phyloP scores from a whole-genome alignment of 2,113 vertebrate genomes.

The Rhea pennata region DNA sequence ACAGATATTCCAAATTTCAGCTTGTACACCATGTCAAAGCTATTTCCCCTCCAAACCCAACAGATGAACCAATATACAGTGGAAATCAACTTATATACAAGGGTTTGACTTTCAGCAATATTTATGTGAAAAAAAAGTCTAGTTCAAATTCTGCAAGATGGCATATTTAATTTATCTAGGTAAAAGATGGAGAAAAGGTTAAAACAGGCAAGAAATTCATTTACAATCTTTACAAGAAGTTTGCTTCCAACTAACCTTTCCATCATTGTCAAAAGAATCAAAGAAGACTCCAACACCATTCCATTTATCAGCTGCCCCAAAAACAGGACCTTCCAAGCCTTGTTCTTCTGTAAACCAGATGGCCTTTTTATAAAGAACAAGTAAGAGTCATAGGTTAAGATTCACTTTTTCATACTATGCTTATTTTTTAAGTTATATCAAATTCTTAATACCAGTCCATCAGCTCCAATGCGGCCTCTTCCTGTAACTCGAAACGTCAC shows the following conservation, averaged over 20 bases:
- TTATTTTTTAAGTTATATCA: neutral
- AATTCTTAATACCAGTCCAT: conserved; percentile 87
- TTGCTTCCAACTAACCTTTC: conserved; percentile 83
- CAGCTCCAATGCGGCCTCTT: conserved; percentile 92
- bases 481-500: conserved; percentile 96
- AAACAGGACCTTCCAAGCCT: conserved; percentile 94
- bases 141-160: neutral
- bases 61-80: neutral
- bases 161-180: neutral
- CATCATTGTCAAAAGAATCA: conserved; percentile 99
- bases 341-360: conserved; percentile 91
- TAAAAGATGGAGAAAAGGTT: neutral
- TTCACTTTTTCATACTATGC: neutral
- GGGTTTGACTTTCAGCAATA: neutral
- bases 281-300: conserved; percentile 96
- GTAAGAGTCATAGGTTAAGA: neutral
- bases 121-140: neutral
- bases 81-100: neutral
- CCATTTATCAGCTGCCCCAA: conserved; percentile 92
- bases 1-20: neutral
- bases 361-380: conserved; percentile 76
- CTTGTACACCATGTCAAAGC: rapidly evolving
- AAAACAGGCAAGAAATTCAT: neutral
- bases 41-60: neutral
- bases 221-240: neutral